phyloP scores from a whole-genome alignment of 2,888 invertebrate species.

The Clepsis dumicolana region DNA sequence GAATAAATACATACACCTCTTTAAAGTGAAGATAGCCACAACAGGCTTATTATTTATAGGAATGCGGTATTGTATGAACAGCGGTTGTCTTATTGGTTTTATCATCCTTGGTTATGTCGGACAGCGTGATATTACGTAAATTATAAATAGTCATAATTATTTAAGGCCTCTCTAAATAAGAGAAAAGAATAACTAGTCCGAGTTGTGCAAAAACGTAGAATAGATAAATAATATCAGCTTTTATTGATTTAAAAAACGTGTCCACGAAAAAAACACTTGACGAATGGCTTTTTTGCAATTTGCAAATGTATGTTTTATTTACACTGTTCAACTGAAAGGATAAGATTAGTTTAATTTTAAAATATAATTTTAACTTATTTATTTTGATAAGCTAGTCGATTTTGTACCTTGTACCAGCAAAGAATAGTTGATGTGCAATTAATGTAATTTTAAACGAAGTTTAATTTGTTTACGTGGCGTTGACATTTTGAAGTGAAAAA shows the following conservation, averaged over 20 bases:
- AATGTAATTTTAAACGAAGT: constrained; percentile 46
- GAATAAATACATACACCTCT: too few relatives aligned
- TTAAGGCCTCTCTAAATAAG: constrained; percentile 66
- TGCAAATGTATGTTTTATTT: constrained; percentile 38
- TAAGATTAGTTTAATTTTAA: constrained; percentile 50
- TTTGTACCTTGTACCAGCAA: constrained; percentile 55
- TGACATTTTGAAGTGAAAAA: not conserved
- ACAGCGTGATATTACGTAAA: constrained; percentile 79
- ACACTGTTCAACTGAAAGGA: constrained; percentile 31
- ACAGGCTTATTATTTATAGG: too few relatives aligned
- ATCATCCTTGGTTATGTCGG: constrained; percentile 23
- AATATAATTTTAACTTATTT: constrained; percentile 54
- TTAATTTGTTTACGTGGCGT: constrained; percentile 26
- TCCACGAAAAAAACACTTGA: not conserved
- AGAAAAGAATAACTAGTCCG: constrained; percentile 67
- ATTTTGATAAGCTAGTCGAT: constrained; percentile 56
- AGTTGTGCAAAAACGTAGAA: constrained; percentile 62
- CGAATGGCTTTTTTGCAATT: constrained; percentile 6
- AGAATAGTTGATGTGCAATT: constrained; percentile 58
- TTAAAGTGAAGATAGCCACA: too few relatives aligned
- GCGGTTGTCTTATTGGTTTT: too few relatives aligned
- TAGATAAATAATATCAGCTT: constrained; percentile 43
- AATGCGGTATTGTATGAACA: too few relatives aligned
- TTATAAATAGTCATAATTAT: constrained; percentile 60
- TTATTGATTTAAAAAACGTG: not conserved